Conservation (phyloP, 1,140 invertebrate species). For the Papilio dardanus region DNA sequence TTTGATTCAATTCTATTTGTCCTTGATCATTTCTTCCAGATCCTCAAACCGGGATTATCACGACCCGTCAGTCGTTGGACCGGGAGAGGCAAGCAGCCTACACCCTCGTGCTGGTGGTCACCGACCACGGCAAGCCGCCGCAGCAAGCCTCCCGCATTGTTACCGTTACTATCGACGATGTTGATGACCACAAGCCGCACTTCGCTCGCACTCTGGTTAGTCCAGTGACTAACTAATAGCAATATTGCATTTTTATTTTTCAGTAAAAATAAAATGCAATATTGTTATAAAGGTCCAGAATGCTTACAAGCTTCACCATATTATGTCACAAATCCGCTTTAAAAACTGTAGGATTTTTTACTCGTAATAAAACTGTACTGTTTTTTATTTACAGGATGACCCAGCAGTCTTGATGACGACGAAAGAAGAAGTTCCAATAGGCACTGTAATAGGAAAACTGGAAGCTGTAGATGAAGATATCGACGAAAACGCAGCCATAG, state of each 20-base stretch:
- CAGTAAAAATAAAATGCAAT: too few species aligned
- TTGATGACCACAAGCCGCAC: conserved; percentile 91
- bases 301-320: too few species aligned
- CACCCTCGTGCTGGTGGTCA: conserved; percentile 88
- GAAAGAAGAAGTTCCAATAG: conserved; percentile 86
- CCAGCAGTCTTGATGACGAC: conserved; percentile 85
- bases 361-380: background rate
- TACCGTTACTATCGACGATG: conserved; percentile 87
- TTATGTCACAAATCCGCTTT: too few species aligned
- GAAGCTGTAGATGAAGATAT: conserved; percentile 89
- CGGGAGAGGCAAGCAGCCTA: conserved; percentile 88
- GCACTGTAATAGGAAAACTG: conserved; percentile 86
- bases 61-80: conserved; percentile 86
- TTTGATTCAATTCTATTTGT: too few species aligned
- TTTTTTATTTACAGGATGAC: conserved; percentile 81
- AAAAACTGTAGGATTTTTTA: too few species aligned
- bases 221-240: background rate
- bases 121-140: conserved; percentile 88
- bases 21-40: conserved; percentile 75
- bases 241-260: too few species aligned
- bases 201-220: conserved; percentile 88
- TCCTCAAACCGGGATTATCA: conserved; percentile 88
- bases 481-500: conserved; percentile 89
- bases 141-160: conserved; percentile 89
- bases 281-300: too few species aligned